Percentiles rank a stretch among this genome's conserved stretches.
These are phyloP conservation scores for Leptatherina wallacei DNA, from an alignment of 2,797 vertebrate genomes.

Conservation along the genomic window DNA sequence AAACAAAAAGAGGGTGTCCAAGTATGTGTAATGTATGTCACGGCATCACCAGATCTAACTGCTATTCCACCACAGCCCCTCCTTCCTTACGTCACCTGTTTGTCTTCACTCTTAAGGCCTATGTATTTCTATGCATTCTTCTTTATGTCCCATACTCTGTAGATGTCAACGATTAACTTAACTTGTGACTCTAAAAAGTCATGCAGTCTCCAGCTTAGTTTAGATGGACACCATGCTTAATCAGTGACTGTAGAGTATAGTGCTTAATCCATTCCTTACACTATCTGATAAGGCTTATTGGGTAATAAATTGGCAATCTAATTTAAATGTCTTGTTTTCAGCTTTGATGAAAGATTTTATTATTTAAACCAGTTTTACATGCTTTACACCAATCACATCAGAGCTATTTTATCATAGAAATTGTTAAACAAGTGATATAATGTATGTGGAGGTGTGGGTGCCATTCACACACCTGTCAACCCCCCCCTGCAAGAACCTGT, in stretches of 20 bases:
- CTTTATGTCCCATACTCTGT: neutral
- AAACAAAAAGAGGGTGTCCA: slow-evolving; percentile 1
- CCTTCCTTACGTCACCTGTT: slow-evolving; percentile 56
- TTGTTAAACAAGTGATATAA: slow-evolving; percentile 33
- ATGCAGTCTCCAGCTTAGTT: too few species aligned
- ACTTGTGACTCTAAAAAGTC: too few species aligned
- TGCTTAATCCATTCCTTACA: neutral
- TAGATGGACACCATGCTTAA: neutral
- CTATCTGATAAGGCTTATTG: neutral
- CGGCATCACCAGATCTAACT: slow-evolving; percentile 18
- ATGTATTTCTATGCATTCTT: slow-evolving; percentile 23
- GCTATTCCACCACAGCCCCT: slow-evolving; percentile 2
- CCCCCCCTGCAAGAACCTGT: slow-evolving; percentile 18
- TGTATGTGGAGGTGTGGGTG: slow-evolving; percentile 7
- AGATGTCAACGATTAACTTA: neutral
- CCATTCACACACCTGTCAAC: slow-evolving; percentile 21
- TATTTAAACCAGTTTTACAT: neutral
- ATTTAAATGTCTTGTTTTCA: neutral
- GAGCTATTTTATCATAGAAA: slow-evolving; percentile 6
- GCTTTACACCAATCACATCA: neutral
- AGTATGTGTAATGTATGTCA: slow-evolving; percentile 23
- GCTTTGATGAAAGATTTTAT: neutral
- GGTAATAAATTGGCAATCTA: neutral
- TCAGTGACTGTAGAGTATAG: too few species aligned
- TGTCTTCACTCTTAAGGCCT: slow-evolving; percentile 32